Conservation (phyloP, 2,113 vertebrate species). For the Otus sunia region DNA sequence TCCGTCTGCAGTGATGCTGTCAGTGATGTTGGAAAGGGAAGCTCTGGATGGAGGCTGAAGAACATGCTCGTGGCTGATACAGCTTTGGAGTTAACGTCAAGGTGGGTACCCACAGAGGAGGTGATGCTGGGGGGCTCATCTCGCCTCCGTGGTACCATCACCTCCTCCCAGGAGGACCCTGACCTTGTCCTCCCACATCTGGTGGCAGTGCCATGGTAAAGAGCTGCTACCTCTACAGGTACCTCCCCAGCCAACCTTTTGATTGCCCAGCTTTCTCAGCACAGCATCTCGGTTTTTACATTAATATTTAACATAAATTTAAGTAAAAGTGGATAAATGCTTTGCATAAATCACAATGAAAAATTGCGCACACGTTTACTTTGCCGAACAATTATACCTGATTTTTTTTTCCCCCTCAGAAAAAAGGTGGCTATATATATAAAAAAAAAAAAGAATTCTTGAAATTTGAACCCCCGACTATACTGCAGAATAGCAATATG, state of each 20-base stretch:
- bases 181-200: neutral
- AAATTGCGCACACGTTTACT: neutral
- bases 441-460: neutral
- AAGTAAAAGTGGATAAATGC: neutral
- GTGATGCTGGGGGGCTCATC: neutral
- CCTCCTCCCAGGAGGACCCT: neutral
- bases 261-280: neutral
- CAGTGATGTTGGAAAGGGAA: neutral
- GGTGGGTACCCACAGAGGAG: neutral
- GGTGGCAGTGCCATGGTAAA: neutral
- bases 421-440: too few relatives aligned
- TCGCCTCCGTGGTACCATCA: accelerated
- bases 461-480: too few relatives aligned
- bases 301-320: neutral
- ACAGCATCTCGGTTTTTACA: neutral
- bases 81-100: too few relatives aligned
- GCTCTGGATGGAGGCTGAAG: neutral
- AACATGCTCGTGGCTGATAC: accelerated
- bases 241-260: neutral
- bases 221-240: neutral
- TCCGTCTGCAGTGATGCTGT: neutral
- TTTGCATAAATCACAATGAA: neutral
- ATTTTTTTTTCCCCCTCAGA: too few relatives aligned
- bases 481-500: neutral
- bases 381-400: neutral